These are phyloP conservation scores for Steinernema hermaphroditum DNA, from an alignment of 2,888 invertebrate species.

Conservation along the genomic window DNA sequence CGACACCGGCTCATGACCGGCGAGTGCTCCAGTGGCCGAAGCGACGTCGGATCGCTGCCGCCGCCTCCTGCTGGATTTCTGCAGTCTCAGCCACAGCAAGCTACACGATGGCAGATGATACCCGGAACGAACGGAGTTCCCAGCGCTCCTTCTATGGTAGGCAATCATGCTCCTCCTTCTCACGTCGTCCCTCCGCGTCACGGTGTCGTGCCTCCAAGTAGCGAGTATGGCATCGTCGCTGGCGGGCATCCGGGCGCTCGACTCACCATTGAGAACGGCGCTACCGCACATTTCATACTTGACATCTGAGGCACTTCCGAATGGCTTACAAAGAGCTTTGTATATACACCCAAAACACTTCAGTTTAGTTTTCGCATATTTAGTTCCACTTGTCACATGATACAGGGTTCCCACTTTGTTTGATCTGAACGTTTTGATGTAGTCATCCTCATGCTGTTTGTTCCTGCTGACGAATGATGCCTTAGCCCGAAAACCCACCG, in stretches of 20 bases:
- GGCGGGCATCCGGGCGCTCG: constrained; percentile 18
- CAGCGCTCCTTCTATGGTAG: constrained; percentile 27
- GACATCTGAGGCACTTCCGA: constrained; percentile 17
- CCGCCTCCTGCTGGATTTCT: constrained; percentile 21
- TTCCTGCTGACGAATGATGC: constrained; percentile 20
- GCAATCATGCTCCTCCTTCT: constrained; percentile 29
- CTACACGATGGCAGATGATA: constrained; percentile 1
- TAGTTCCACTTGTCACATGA: constrained; percentile 28
- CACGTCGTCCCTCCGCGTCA: constrained; percentile 16
- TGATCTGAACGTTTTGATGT: constrained; percentile 30
- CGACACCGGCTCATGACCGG: constrained; percentile 28
- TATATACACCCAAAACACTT: constrained; percentile 18
- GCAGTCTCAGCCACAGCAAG: constrained; percentile 21
- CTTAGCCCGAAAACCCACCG: neutral
- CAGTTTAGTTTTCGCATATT: neutral
- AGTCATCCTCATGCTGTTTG: constrained; percentile 24
- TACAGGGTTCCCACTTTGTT: constrained; percentile 29
- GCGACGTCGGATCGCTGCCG: constrained; percentile 18
- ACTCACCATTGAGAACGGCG: constrained; percentile 20
- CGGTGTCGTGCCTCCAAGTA: constrained; percentile 16
- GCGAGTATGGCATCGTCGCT: constrained; percentile 27
- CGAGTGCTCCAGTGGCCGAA: constrained; percentile 1
- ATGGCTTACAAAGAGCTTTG: constrained; percentile 25
- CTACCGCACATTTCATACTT: constrained; percentile 25
- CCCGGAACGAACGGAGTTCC: constrained; percentile 9